Percentiles rank a stretch among this genome's conserved stretches.
phyloP scores from a whole-genome alignment of 2,797 vertebrate species.

The Gastrophryne carolinensis region DNA sequence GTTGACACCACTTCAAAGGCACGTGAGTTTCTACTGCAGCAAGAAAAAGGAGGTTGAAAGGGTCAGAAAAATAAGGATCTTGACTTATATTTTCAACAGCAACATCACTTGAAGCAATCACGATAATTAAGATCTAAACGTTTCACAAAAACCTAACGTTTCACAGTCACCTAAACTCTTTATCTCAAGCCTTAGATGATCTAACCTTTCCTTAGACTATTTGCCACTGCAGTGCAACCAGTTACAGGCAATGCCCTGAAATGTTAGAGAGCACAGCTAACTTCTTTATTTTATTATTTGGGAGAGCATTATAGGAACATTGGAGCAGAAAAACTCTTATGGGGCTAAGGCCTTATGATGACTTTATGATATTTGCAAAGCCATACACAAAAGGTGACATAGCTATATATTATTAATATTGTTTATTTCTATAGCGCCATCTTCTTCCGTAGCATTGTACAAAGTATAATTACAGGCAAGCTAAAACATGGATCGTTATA shows the following conservation, averaged over 20 bases:
- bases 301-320: too few species aligned
- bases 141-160: conserved; percentile 13
- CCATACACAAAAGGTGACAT: too few species aligned
- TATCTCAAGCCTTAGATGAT: conserved; percentile 31
- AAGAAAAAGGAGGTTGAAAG: conserved; percentile 29
- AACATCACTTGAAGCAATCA: conserved; percentile 50
- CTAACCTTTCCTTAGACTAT: conserved; percentile 26
- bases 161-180: conserved; percentile 31
- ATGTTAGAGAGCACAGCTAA: not conserved
- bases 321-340: too few species aligned
- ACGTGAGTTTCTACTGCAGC: conserved; percentile 10
- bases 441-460: too few species aligned
- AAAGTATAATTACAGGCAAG: too few species aligned
- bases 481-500: too few species aligned
- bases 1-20: conserved; percentile 22
- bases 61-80: conserved; percentile 46
- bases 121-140: conserved; percentile 43
- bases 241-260: not conserved
- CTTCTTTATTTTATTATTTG: not conserved
- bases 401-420: too few species aligned
- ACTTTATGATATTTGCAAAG: too few species aligned
- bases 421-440: too few species aligned
- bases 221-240: not conserved
- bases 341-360: too few species aligned
- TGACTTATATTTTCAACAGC: conserved; percentile 34